These are phyloP conservation scores for Podilymbus podiceps DNA, from an alignment of 2,113 vertebrate genomes.

Conservation along the genomic window DNA sequence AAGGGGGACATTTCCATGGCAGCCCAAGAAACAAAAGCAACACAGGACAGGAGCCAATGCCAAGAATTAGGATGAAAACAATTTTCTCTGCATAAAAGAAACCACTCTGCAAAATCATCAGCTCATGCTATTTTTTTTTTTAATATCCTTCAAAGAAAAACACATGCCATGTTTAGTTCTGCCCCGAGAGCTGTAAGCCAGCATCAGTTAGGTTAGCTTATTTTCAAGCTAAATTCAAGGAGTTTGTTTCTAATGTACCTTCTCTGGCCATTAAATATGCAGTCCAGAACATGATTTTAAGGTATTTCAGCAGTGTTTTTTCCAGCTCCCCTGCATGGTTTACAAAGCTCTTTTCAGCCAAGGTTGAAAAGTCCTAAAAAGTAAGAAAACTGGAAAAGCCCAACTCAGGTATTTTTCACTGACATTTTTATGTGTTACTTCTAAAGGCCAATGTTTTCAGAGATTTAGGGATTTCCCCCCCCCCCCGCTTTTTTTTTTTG, in stretches of 20 bases:
- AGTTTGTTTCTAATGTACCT: not conserved
- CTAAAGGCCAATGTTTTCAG: not conserved
- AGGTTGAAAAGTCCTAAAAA: not conserved
- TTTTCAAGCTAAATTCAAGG: not conserved
- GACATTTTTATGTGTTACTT: not conserved
- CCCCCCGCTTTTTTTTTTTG: not conserved
- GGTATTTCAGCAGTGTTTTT: not conserved
- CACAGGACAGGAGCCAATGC: slow-evolving; percentile 50
- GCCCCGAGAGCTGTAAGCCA: slow-evolving; percentile 11
- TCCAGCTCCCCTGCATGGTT: not conserved
- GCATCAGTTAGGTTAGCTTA: not conserved
- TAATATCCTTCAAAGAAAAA: slow-evolving; percentile 11
- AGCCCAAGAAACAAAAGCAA: slow-evolving; percentile 55
- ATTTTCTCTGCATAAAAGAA: slow-evolving; percentile 58
- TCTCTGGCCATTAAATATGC: not conserved
- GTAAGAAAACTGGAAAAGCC: not conserved
- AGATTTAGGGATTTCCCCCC: not conserved
- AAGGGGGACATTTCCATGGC: slow-evolving; percentile 66
- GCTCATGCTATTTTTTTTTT: slow-evolving; percentile 2
- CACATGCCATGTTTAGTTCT: slow-evolving; percentile 8
- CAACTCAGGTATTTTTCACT: not conserved
- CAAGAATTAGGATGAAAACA: slow-evolving; percentile 49
- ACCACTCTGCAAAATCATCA: slow-evolving; percentile 49
- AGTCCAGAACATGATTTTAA: not conserved
- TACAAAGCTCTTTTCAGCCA: slow-evolving; percentile 6